Evolutionary conservation across 2,888 invertebrate genomes (phyloP).

Genomic region (Trypoxylon attenuatum): DNA sequence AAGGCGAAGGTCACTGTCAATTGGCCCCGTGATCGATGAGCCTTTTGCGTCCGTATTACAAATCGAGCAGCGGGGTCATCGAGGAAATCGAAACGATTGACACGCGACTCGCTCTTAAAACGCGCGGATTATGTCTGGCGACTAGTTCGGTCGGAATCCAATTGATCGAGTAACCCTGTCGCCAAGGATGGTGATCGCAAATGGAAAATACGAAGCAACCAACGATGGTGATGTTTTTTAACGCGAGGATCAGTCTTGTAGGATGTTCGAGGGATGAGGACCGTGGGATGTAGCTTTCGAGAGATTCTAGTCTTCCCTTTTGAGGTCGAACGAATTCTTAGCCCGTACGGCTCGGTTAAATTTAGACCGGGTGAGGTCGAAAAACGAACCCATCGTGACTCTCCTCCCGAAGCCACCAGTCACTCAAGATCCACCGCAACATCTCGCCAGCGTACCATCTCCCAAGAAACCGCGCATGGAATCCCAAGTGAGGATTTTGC

Average conservation of each 20-base stretch:
- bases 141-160: conserved; percentile 46
- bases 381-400: conserved; percentile 55
- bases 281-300: conserved; percentile 11
- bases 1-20: conserved; percentile 33
- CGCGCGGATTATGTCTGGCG: conserved; percentile 63
- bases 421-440: conserved; percentile 31
- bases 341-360: conserved; percentile 54
- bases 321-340: conserved; percentile 43
- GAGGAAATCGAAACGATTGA: conserved; percentile 36
- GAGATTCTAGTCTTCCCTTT: conserved; percentile 38
- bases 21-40: not conserved
- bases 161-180: conserved; percentile 33
- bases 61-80: conserved; percentile 34
- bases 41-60: conserved; percentile 25
- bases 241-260: not conserved
- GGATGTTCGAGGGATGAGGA: not conserved
- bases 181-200: conserved; percentile 1
- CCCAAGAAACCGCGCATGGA: not conserved
- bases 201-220: not conserved
- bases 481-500: no score
- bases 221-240: not conserved
- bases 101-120: conserved; percentile 52
- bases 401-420: conserved; percentile 36
- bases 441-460: not conserved
- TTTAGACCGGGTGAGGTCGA: conserved; percentile 60